Base-by-base conservation (phyloP, 1,140 invertebrate genomes). In the Aphaenogaster ashmeadi region DNA sequence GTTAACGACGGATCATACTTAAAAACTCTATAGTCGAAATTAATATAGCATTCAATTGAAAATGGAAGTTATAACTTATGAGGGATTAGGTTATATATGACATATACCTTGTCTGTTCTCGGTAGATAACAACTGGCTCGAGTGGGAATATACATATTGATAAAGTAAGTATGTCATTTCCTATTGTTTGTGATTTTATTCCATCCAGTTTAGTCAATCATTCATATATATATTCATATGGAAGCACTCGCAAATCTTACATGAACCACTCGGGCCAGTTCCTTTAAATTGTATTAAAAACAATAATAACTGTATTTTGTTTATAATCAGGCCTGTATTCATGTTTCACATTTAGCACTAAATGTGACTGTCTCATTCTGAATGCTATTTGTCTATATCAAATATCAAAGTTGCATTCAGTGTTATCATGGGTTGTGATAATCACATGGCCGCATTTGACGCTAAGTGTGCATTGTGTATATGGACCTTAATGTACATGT, bases 101-200 rank as follows among this genome's bases (percentile, higher is more conserved):
- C 66, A 27, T 93, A 93, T 94, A 91, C 91, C 93, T 94, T 94
- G 91, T 94, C 93, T 93, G 92, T 93, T 94, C 91, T 94, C 92
- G 93, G 92, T 94, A 94, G 93, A 94, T 94, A 92, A 94, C 93
- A 93, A 92, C 93, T 94, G 93, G 93, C 92, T 94, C 93, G 93
- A 94, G 93, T 94, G 93, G 93, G 93, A 94, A 94, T 94, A 88
- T 93, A 93, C 93, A 94, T 93, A 93, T 92, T 93, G 92, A 93
- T 94, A 94, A 92, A 94, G 93, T 94, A 94, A 94, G 93, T 94
- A 94, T 93, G 92, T 93, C 91, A 93, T 91, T 90, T 92, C 92
- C 91, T 92, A 93, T 87, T 93, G 92, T 93, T 92, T 93, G 92
- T 92, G 91, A 86, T 89, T 92, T 92, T 91, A 90, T 93, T 91